Evolutionary conservation across 1,140 invertebrate species (phyloP).

Genomic region (Lanistes nyassanus): DNA sequence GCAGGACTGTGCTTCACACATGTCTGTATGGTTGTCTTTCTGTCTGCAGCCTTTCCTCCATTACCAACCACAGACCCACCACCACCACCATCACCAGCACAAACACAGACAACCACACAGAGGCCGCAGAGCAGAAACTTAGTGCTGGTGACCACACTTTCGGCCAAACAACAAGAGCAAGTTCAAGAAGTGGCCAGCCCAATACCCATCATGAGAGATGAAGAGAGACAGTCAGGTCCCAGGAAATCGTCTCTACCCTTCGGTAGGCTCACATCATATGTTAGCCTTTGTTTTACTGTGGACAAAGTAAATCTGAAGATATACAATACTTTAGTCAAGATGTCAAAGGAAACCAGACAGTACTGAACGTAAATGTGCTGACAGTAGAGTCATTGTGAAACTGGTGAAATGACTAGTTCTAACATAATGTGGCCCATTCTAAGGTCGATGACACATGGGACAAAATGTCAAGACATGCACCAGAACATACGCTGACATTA

Average conservation of each 20-base stretch:
- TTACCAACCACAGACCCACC: slow-evolving; percentile 30
- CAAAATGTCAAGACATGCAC: too few relatives aligned
- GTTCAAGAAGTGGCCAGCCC: slow-evolving; percentile 10
- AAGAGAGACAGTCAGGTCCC: neutral
- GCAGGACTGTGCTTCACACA: too few relatives aligned
- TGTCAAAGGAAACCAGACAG: too few relatives aligned
- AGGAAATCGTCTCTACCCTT: slow-evolving; percentile 35
- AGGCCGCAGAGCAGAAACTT: slow-evolving; percentile 4
- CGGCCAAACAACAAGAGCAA: slow-evolving; percentile 1
- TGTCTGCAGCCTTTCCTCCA: slow-evolving; percentile 42
- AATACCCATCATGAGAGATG: slow-evolving; percentile 8
- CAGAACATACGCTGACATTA: too few relatives aligned
- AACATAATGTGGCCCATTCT: too few relatives aligned
- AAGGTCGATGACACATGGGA: neutral
- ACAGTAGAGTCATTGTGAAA: too few relatives aligned
- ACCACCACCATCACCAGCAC: slow-evolving; percentile 1
- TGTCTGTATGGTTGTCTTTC: slow-evolving; percentile 1
- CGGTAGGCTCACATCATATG: slow-evolving; percentile 37
- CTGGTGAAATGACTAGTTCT: too few relatives aligned
- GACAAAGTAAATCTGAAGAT: neutral
- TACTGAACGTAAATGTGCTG: too few relatives aligned
- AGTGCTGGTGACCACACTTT: slow-evolving; percentile 9
- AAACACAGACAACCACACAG: neutral
- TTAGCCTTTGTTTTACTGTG: neutral
- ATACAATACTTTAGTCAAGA: too few relatives aligned